Percentiles rank a stretch among this genome's conserved stretches.
Evolutionary conservation across 2,888 invertebrate genomes (phyloP).

Genomic region (Calameuta idolon): DNA sequence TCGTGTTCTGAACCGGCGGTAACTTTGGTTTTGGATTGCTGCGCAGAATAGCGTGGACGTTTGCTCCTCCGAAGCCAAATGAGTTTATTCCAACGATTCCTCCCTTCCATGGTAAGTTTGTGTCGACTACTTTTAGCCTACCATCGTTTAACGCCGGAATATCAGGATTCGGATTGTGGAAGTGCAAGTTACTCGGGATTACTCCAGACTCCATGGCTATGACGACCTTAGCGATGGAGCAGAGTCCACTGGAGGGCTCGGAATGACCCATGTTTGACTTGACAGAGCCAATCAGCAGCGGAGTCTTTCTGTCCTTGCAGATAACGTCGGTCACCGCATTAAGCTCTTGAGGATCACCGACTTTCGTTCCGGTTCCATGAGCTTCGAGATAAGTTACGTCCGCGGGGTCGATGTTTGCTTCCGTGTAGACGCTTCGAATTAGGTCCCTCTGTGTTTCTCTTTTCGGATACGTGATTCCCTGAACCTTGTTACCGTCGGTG

Average conservation of each 20-base stretch:
- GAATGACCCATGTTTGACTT: conserved; percentile 99
- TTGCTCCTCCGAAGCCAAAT: conserved; percentile 98
- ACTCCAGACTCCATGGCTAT: conserved; percentile 92
- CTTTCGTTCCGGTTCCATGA: conserved; percentile 98
- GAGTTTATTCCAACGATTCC: conserved; percentile 95
- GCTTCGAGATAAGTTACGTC: conserved; percentile 95
- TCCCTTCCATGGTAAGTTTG: conserved; percentile 87
- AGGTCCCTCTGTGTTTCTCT: conserved; percentile 84
- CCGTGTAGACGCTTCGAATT: conserved; percentile 88
- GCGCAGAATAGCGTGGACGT: conserved; percentile 90
- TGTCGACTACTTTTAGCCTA: conserved; percentile 88
- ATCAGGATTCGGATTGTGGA: conserved; percentile 85
- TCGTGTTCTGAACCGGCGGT: conserved; percentile 69
- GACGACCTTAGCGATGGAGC: conserved; percentile 90
- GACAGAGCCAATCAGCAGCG: conserved; percentile 93
- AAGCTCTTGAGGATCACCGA: conserved; percentile 98
- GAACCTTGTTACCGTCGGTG: conserved; percentile 92
- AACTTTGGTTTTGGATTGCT: conserved; percentile 80
- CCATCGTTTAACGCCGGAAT: conserved; percentile 93
- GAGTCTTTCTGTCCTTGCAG: conserved; percentile 82
- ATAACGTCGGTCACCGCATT: conserved; percentile 94
- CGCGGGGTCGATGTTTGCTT: conserved; percentile 83
- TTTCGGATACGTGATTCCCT: conserved; percentile 89
- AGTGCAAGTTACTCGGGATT: conserved; percentile 95
- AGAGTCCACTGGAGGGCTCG: conserved; percentile 92